phyloP scores from a whole-genome alignment of 2,113 vertebrate genomes.

The Eonycteris spelaea region DNA sequence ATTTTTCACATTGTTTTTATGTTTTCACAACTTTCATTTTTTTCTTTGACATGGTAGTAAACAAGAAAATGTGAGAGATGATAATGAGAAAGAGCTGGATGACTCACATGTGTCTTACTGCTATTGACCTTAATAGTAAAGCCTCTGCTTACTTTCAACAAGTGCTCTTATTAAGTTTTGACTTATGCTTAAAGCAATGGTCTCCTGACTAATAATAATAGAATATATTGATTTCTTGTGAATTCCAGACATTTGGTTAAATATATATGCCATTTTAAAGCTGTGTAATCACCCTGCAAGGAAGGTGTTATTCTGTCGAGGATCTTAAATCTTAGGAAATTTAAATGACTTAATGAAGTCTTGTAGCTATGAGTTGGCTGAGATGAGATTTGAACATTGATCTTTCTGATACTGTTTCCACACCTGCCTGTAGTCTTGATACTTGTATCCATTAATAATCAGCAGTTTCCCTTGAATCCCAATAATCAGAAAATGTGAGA shows the following conservation, averaged over 20 bases:
- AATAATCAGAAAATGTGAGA: not conserved
- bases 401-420: not conserved
- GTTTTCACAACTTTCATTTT: not conserved
- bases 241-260: not conserved
- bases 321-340: not conserved
- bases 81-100: not conserved
- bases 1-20: constrained; percentile 11
- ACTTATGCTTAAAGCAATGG: not conserved
- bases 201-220: not conserved
- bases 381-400: not conserved
- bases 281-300: not conserved
- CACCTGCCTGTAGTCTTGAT: not conserved
- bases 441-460: not conserved
- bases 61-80: not conserved
- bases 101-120: not conserved
- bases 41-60: not conserved
- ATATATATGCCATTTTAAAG: not conserved
- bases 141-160: not conserved
- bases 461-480: not conserved
- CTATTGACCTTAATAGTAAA: not conserved
- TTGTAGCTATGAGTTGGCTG: not conserved
- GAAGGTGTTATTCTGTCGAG: not conserved
- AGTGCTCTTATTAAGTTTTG: not conserved
- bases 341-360: not conserved
- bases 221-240: not conserved